These are phyloP conservation scores for Saturnia pavonia DNA, from an alignment of 2,888 invertebrate genomes.

Conservation along the genomic window DNA sequence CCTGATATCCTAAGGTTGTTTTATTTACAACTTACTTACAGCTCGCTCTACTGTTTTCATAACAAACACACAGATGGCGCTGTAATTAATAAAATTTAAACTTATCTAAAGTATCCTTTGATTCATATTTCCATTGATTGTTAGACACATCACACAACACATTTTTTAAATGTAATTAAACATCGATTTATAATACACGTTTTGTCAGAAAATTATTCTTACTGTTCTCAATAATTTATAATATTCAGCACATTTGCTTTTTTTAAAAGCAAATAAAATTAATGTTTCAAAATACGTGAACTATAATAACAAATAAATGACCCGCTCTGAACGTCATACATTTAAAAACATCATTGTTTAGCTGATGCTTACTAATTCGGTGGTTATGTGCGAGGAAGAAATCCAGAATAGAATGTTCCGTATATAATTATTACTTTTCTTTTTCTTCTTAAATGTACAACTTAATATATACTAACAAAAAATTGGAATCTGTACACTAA, in stretches of 20 bases:
- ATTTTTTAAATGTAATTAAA: background rate
- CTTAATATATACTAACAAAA: too few species aligned
- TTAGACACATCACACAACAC: background rate
- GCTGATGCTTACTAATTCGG: background rate
- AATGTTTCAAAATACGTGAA: background rate
- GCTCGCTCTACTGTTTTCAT: background rate
- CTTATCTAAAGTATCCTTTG: background rate
- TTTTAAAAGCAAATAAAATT: too few species aligned
- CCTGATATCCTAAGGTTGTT: background rate
- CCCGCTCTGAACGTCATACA: background rate
- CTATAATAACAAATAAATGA: constrained; percentile 7
- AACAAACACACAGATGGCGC: background rate
- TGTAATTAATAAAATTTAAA: constrained; percentile 7
- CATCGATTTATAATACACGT: background rate
- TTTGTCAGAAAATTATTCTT: background rate
- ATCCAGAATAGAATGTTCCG: background rate
- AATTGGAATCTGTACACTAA: too few species aligned
- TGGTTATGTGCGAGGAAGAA: background rate
- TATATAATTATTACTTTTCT: background rate
- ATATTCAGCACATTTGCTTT: too few species aligned
- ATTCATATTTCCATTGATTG: background rate
- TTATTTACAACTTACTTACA: background rate
- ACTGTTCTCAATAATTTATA: too few species aligned
- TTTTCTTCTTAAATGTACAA: too few species aligned
- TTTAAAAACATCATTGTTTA: constrained; percentile 7